Conservation (phyloP, 2,113 vertebrate genomes). For the Misgurnus mizolepis region DNA sequence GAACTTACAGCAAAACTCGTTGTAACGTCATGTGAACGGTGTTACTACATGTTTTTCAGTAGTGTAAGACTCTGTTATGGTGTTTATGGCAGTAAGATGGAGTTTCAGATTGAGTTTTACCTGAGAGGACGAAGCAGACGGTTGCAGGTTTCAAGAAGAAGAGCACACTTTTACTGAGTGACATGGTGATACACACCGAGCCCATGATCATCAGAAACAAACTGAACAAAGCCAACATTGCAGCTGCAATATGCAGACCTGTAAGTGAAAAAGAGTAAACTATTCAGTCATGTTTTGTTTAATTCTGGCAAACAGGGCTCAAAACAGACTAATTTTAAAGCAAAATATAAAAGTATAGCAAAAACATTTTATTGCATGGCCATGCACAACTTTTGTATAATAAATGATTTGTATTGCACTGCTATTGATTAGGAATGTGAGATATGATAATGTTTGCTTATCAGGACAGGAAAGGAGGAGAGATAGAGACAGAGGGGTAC, state of each 20-base stretch:
- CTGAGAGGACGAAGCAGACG: constrained; percentile 85
- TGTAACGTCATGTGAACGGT: not conserved
- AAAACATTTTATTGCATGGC: too few species aligned
- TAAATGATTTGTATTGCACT: too few species aligned
- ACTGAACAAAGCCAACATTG: constrained; percentile 79
- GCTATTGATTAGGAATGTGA: not conserved
- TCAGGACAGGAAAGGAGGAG: not conserved
- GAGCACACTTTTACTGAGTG: constrained; percentile 83
- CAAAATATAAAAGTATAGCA: too few species aligned
- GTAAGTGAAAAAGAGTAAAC: constrained; percentile 28
- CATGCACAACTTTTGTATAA: too few species aligned
- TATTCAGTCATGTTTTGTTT: constrained; percentile 53
- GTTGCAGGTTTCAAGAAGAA: constrained; percentile 88
- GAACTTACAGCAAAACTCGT: not conserved
- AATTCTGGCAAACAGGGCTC: not conserved
- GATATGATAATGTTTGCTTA: not conserved
- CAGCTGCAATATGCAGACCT: constrained; percentile 82
- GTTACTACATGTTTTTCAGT: not conserved
- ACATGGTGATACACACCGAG: constrained; percentile 84
- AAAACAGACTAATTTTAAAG: too few species aligned
- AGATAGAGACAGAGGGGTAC: not conserved
- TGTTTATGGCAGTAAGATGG: not conserved
- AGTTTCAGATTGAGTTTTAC: constrained; percentile 59
- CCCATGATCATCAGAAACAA: constrained; percentile 83
- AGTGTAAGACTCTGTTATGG: not conserved